Conservation (phyloP, 1,140 invertebrate species). For the Gryllus bimaculatus region DNA sequence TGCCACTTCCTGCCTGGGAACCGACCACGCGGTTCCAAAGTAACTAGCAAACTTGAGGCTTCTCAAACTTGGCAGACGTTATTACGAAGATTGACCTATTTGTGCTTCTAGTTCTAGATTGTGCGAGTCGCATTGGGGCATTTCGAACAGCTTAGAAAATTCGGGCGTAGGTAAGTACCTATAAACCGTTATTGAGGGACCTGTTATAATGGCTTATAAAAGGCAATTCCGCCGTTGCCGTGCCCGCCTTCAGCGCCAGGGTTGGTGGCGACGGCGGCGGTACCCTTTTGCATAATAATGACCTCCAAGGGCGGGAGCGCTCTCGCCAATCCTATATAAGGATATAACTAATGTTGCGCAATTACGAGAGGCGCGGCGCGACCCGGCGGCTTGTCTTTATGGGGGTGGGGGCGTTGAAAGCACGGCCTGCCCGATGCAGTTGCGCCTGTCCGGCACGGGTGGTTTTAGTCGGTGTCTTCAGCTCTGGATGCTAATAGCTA, state of each 20-base stretch:
- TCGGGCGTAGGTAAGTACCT: not conserved
- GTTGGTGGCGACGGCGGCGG: not conserved
- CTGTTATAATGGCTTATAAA: not conserved
- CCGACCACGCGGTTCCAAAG: too few species aligned
- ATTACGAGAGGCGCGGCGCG: not conserved
- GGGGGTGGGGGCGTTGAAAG: not conserved
- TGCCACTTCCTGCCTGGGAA: too few species aligned
- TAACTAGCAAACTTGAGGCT: not conserved
- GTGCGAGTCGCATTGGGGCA: not conserved
- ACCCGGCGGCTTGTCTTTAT: not conserved
- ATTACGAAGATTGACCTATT: not conserved
- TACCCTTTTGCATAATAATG: not conserved
- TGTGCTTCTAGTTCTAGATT: not conserved
- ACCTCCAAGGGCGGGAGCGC: not conserved
- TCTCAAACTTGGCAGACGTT: not conserved
- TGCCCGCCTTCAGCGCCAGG: not conserved
- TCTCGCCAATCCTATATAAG: conserved; percentile 1
- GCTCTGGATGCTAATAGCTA: too few species aligned
- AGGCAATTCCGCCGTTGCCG: not conserved
- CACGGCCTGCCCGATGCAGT: not conserved
- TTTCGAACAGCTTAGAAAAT: not conserved
- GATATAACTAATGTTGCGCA: not conserved
- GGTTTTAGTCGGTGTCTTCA: too few species aligned
- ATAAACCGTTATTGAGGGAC: conserved; percentile 4
- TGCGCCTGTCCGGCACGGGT: not conserved